Conservation (phyloP, 1,140 invertebrate species). For the Brachionus calyciflorus region DNA sequence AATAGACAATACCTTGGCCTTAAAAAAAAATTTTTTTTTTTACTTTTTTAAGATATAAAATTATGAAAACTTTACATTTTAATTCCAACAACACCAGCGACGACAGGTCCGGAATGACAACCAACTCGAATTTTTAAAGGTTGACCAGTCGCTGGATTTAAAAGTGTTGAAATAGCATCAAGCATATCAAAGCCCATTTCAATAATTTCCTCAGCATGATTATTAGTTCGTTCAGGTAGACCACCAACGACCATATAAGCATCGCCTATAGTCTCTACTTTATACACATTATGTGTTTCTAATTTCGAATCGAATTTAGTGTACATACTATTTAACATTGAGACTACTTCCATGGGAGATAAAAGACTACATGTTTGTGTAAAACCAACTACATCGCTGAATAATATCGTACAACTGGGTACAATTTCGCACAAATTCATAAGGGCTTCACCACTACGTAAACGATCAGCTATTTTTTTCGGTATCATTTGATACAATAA, state of each 20-base stretch:
- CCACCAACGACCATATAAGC: conserved; percentile 80
- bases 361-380: conserved; percentile 91
- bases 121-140: conserved; percentile 82
- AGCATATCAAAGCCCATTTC: conserved; percentile 68
- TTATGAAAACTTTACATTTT: conserved; percentile 51
- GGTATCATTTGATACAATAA: conserved; percentile 97
- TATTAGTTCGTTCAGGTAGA: conserved; percentile 53
- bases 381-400: conserved; percentile 93
- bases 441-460: conserved; percentile 82
- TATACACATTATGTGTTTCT: conserved; percentile 86
- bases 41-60: too few species aligned
- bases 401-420: conserved; percentile 87
- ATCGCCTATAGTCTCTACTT: conserved; percentile 94
- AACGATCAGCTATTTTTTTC: conserved; percentile 81
- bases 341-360: conserved; percentile 88
- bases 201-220: conserved; percentile 55
- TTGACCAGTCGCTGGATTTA: conserved; percentile 82
- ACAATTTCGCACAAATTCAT: conserved; percentile 95
- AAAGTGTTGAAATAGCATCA: conserved; percentile 81
- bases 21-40: too few species aligned
- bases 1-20: conserved; percentile 82
- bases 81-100: conserved; percentile 45
- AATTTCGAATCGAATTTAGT: conserved; percentile 69
- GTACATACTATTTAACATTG: conserved; percentile 78
- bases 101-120: conserved; percentile 43